A percentile compares a stretch with the other conserved stretches of the same genome.
Conservation (phyloP, 2,113 vertebrate genomes). For the Chionomys nivalis region DNA sequence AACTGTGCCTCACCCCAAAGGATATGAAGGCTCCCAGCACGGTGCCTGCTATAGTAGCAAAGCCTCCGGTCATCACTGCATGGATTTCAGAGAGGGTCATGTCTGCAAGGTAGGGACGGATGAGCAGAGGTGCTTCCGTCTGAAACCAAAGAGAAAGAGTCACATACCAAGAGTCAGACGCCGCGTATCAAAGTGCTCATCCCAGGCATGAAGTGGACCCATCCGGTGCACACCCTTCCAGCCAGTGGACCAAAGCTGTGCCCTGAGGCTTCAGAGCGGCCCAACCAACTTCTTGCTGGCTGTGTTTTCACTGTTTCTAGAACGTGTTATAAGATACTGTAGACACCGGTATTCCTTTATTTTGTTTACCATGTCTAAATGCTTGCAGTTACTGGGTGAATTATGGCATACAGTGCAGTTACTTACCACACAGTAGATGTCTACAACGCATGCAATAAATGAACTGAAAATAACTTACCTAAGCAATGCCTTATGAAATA, state of each 20-base stretch:
- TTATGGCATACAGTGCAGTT: not conserved
- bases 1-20: slow-evolving; percentile 90
- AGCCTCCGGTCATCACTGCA: slow-evolving; percentile 95
- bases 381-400: not conserved
- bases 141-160: slow-evolving; percentile 71
- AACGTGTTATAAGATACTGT: not conserved
- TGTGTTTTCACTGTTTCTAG: slow-evolving; percentile 6
- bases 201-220: not conserved
- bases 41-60: slow-evolving; percentile 96
- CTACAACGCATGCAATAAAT: slow-evolving; percentile 40
- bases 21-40: slow-evolving; percentile 97
- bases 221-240: not conserved
- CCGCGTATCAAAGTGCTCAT: not conserved
- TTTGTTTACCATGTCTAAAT: slow-evolving; percentile 4
- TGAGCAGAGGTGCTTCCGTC: slow-evolving; percentile 94
- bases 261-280: not conserved
- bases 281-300: not conserved
- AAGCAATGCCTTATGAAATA: slow-evolving; percentile 24
- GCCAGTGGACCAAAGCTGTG: not conserved
- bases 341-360: not conserved
- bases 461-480: slow-evolving; percentile 16
- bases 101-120: slow-evolving; percentile 92
- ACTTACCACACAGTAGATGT: not conserved
- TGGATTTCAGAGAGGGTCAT: slow-evolving; percentile 97
- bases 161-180: not conserved